phyloP scores from a whole-genome alignment of 1,140 invertebrate genomes.

The Drosophila grimshawi region DNA sequence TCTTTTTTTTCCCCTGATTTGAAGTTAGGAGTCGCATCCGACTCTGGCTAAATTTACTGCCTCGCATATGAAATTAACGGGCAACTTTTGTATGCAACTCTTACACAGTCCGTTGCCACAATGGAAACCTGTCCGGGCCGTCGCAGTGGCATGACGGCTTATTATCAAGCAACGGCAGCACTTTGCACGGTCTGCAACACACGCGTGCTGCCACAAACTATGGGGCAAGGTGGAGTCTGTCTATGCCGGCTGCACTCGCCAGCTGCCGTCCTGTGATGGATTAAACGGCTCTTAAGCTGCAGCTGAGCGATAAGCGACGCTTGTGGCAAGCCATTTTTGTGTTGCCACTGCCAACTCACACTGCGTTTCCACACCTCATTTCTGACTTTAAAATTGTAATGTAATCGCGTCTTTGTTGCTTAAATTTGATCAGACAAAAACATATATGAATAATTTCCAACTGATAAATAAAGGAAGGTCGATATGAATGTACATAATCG shows the following conservation, averaged over 20 bases:
- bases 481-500: too few relatives aligned
- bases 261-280: conserved; percentile 55
- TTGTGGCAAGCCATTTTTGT: conserved; percentile 61
- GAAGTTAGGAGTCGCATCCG: conserved; percentile 44
- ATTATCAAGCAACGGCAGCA: conserved; percentile 70
- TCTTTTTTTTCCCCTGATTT: conserved; percentile 30
- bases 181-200: conserved; percentile 58
- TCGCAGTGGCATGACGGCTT: conserved; percentile 63
- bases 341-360: conserved; percentile 32
- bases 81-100: conserved; percentile 43
- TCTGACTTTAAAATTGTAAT: conserved; percentile 65
- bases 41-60: conserved; percentile 53
- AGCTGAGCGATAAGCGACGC: conserved; percentile 62
- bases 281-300: conserved; percentile 71
- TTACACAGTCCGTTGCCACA: conserved; percentile 31
- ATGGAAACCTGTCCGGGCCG: conserved; percentile 51
- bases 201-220: conserved; percentile 10
- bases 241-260: conserved; percentile 38
- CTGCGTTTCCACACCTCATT: conserved; percentile 12
- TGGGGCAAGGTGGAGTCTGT: conserved; percentile 21
- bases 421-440: too few relatives aligned
- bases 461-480: background rate
- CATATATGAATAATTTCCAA: conserved; percentile 2
- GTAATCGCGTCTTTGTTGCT: conserved; percentile 30
- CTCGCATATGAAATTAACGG: conserved; percentile 34